Conservation (phyloP, 2,113 vertebrate species). For the Gobiocypris rarus region DNA sequence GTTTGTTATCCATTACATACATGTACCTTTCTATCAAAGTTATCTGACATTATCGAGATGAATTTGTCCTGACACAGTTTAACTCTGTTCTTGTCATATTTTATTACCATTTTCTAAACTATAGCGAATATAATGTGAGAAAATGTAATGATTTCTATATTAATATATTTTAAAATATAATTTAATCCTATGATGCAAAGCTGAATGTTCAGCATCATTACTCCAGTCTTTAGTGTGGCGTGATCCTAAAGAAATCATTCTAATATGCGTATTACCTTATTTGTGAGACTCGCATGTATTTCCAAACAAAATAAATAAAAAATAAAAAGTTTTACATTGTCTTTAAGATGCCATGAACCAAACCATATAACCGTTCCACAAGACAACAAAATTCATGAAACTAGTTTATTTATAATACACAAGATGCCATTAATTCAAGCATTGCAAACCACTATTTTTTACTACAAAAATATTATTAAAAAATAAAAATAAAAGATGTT, state of each 20-base stretch:
- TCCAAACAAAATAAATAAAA: too few species aligned
- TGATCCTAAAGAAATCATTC: not conserved
- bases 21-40: too few species aligned
- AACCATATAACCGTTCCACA: not conserved
- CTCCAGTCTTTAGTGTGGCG: not conserved
- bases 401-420: slow-evolving; percentile 21
- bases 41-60: too few species aligned
- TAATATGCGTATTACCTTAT: not conserved
- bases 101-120: too few species aligned
- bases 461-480: slow-evolving; percentile 32
- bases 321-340: not conserved
- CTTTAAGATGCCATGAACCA: not conserved
- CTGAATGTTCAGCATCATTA: not conserved
- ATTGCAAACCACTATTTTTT: slow-evolving; percentile 6
- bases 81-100: too few species aligned
- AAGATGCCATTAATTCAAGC: not conserved
- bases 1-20: too few species aligned
- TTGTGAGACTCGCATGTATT: too few species aligned
- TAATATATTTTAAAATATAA: not conserved
- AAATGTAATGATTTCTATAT: not conserved
- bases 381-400: slow-evolving; percentile 2
- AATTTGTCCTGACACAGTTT: too few species aligned
- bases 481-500: slow-evolving; percentile 2
- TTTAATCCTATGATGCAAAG: not conserved
- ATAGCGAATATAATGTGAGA: too few species aligned